Base-by-base conservation (phyloP, 2,888 invertebrate species). In the Clistopyga incitator region DNA sequence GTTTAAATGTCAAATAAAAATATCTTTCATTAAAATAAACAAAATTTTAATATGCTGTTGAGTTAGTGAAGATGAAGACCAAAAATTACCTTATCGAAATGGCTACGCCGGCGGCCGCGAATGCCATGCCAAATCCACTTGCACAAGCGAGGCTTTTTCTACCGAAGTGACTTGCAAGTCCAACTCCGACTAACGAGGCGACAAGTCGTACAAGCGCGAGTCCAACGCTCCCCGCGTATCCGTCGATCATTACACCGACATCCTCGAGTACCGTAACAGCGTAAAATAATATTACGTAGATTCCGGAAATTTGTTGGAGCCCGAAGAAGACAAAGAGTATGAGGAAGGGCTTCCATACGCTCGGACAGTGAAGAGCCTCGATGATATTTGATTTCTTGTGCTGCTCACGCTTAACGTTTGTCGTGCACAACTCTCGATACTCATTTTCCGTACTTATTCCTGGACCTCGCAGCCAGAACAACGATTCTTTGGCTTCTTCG, bases 231-330 rank as follows among this genome's bases (percentile, higher is more conserved):
- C 96, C 95, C 0, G 96, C 94, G 89, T 96, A 96, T 84, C 95
- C 96, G 88, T 96, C 95, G 23, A 95, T 93, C 79, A 94, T 94
- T 0, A 96, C 94, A 2, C 96, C 95, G 13, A 96, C 95, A 18
- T 96, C 95, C 86, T 96, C 94, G 90, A 97, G 95, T 89, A 97
- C 95, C 82, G 95, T 95, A 0, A 96, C 96, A 0, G 96, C 96
- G 89, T 96, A 97, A 89, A 96, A 96, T 59, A 97, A 91, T 50
- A 96, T 95, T 0, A 96, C 95, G 92, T 97, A 97, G 74, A 96
- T 96, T 0, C 96, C 96, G 0, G 96, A 96, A 89, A 96, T 94
- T 90, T 96, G 96, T 94, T 97, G 96, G 87, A 96, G 95, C 11
- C 95, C 92, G 89, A 96, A 95, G 93, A 96, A 96, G 0, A 94